A percentile compares a stretch with the other conserved stretches of the same genome.
phyloP scores from a whole-genome alignment of 2,113 vertebrate genomes.

The Actinemys pallida region DNA sequence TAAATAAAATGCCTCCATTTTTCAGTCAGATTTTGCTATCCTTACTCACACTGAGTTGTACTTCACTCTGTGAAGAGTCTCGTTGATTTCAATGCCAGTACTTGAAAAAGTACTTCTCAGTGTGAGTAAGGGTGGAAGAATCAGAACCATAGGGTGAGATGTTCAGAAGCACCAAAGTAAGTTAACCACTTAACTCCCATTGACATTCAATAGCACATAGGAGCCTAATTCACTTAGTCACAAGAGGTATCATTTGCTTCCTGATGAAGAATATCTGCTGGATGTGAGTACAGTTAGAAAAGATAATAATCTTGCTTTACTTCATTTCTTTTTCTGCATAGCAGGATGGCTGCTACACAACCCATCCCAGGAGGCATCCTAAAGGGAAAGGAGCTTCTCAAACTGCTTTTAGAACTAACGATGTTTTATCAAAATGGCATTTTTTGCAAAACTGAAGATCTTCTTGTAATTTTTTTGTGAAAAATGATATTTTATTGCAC shows the following conservation, averaged over 20 bases:
- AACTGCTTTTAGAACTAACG: background rate
- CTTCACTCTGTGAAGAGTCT: too few relatives aligned
- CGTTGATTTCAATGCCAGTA: too few relatives aligned
- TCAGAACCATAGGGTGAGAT: too few relatives aligned
- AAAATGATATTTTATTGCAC: background rate
- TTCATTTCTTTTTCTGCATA: background rate
- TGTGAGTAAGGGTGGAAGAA: too few relatives aligned
- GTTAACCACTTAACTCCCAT: too few relatives aligned
- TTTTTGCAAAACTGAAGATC: background rate
- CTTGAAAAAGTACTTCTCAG: too few relatives aligned
- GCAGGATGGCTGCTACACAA: background rate
- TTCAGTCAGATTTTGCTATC: too few relatives aligned
- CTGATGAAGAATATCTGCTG: background rate
- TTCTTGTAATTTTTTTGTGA: background rate
- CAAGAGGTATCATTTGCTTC: background rate
- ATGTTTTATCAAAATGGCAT: background rate
- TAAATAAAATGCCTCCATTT: too few relatives aligned
- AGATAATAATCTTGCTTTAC: background rate
- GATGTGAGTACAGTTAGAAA: background rate
- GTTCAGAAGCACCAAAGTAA: too few relatives aligned
- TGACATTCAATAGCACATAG: background rate
- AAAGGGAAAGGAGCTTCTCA: background rate
- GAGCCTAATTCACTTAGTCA: background rate
- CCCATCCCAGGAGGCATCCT: background rate
- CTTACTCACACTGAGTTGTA: too few relatives aligned